These are phyloP conservation scores for Epinotia bilunana DNA, from an alignment of 2,888 invertebrate genomes.

Conservation along the genomic window DNA sequence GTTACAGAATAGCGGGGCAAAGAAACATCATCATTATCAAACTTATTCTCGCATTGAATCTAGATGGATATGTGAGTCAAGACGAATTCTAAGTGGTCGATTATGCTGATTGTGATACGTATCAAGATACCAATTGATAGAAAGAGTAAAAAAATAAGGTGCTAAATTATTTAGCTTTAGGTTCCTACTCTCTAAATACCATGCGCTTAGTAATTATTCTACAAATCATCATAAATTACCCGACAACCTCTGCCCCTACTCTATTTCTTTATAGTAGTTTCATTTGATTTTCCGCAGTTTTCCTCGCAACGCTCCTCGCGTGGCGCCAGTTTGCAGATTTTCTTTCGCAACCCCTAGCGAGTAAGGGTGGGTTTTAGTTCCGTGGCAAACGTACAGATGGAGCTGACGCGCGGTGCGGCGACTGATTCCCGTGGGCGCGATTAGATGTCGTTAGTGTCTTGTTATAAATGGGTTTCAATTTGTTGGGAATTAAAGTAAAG, in stretches of 20 bases:
- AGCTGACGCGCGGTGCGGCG: slow-evolving; percentile 50
- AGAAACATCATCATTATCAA: not conserved
- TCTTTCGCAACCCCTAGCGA: slow-evolving; percentile 75
- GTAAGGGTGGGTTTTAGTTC: slow-evolving; percentile 71
- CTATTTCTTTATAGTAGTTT: not conserved
- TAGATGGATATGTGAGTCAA: no score
- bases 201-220: not conserved
- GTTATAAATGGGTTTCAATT: slow-evolving; percentile 37
- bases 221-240: not conserved
- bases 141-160: no score
- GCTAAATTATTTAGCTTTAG: no score
- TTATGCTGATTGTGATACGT: no score
- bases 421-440: slow-evolving; percentile 45
- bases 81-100: no score
- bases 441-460: slow-evolving; percentile 69
- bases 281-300: slow-evolving; percentile 24
- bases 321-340: slow-evolving; percentile 78
- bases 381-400: slow-evolving; percentile 63
- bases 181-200: no score
- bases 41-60: not conserved
- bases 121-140: no score
- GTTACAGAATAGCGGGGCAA: not conserved
- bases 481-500: slow-evolving; percentile 7
- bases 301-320: slow-evolving; percentile 48
- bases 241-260: not conserved